phyloP scores from a whole-genome alignment of 2,797 vertebrate species.

The Emys orbicularis region DNA sequence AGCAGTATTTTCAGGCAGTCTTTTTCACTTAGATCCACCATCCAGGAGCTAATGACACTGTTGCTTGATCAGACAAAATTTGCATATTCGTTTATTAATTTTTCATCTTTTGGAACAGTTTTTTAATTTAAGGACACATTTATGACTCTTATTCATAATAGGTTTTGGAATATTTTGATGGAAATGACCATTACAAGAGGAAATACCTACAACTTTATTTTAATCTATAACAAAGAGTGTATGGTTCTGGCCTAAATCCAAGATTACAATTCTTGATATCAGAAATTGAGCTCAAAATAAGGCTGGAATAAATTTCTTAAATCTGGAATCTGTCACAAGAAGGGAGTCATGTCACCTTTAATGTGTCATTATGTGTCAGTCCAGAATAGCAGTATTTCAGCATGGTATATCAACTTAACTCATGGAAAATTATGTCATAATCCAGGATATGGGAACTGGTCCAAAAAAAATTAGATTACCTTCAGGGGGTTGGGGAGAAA shows the following conservation, averaged over 20 bases:
- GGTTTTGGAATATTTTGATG: neutral
- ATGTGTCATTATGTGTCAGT: neutral
- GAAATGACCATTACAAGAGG: constrained; percentile 1
- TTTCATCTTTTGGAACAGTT: neutral
- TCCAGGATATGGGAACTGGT: constrained; percentile 7
- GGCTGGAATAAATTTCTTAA: constrained; percentile 14
- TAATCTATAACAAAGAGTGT: neutral
- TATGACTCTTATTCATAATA: neutral
- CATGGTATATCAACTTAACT: constrained; percentile 5
- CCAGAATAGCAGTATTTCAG: neutral
- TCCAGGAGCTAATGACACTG: neutral
- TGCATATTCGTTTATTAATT: neutral
- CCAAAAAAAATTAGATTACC: constrained; percentile 11
- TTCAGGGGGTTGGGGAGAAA: constrained; percentile 41
- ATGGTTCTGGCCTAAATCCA: neutral
- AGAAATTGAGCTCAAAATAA: neutral
- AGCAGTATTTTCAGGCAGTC: neutral
- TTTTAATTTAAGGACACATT: neutral
- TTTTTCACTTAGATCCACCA: neutral
- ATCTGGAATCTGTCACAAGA: neutral
- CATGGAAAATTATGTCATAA: neutral
- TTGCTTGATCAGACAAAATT: neutral
- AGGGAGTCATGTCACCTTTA: neutral
- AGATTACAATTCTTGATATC: neutral
- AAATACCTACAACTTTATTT: constrained; percentile 13